Percentiles rank a stretch among this genome's conserved stretches.
phyloP scores from a whole-genome alignment of 2,888 invertebrate species.

The Apodemia mormo region DNA sequence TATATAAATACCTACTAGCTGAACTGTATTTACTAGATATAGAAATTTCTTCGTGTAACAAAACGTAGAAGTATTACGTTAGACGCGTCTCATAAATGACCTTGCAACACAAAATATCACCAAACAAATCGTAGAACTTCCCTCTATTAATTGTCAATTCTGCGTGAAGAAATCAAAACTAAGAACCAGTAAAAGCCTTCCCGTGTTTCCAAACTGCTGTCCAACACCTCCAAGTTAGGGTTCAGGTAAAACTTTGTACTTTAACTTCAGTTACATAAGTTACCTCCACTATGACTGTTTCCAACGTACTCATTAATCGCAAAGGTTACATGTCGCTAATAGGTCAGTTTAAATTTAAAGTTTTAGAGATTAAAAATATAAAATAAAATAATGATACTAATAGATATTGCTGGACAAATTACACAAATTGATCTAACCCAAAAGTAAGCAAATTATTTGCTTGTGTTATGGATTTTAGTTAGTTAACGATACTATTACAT shows the following conservation, averaged over 20 bases:
- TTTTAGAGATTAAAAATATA: no score
- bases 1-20: no score
- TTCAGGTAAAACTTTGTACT: conserved; percentile 35
- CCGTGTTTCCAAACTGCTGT: conserved; percentile 36
- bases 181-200: conserved; percentile 40
- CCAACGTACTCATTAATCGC: neutral
- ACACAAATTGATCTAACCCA: no score
- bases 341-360: no score
- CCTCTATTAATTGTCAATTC: conserved; percentile 38
- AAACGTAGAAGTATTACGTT: neutral
- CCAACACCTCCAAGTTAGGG: conserved; percentile 28
- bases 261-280: conserved; percentile 19
- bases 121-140: neutral
- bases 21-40: no score
- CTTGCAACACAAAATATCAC: neutral
- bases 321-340: neutral
- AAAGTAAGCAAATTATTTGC: no score
- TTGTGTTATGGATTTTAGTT: no score
- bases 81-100: neutral
- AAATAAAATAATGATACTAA: no score
- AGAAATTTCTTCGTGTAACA: no score
- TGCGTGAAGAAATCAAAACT: conserved; percentile 35
- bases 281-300: neutral
- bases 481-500: no score
- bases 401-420: no score